A percentile compares a stretch with the other conserved stretches of the same genome.
These are phyloP conservation scores for Plebejus argus DNA, from an alignment of 2,888 invertebrate genomes.

Conservation along the genomic window DNA sequence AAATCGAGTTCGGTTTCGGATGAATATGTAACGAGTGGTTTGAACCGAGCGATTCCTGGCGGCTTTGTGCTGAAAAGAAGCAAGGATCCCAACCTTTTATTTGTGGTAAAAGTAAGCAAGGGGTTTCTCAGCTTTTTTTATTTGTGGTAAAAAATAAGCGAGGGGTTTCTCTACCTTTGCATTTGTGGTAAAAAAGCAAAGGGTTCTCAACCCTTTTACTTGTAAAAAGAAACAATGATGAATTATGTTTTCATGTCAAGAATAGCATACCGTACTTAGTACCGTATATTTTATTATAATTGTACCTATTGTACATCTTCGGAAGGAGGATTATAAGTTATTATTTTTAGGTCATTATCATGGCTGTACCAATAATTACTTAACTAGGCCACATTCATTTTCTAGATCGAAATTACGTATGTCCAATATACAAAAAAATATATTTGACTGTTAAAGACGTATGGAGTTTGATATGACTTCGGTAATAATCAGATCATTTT, in stretches of 20 bases:
- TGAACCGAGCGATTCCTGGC: neutral
- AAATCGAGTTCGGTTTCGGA: constrained; percentile 21
- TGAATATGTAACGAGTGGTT: constrained; percentile 26
- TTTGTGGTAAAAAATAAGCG: neutral
- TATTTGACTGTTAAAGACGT: too few relatives aligned
- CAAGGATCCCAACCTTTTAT: neutral
- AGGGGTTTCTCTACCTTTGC: neutral
- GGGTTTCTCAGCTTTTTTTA: neutral
- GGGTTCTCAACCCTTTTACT: neutral
- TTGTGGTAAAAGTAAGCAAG: neutral
- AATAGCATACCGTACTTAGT: neutral
- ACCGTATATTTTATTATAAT: neutral
- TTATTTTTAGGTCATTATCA: too few relatives aligned
- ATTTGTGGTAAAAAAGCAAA: too few relatives aligned
- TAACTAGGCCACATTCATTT: too few relatives aligned
- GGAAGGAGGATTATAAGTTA: too few relatives aligned
- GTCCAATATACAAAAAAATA: too few relatives aligned
- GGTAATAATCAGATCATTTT: too few relatives aligned
- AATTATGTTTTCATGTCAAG: neutral
- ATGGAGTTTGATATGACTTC: too few relatives aligned
- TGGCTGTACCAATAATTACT: too few relatives aligned
- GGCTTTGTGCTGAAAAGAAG: neutral
- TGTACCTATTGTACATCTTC: too few relatives aligned
- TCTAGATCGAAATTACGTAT: too few relatives aligned
- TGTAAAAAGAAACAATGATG: neutral